These are phyloP conservation scores for Acrobasis consociella DNA, from an alignment of 2,888 invertebrate genomes.

Conservation along the genomic window DNA sequence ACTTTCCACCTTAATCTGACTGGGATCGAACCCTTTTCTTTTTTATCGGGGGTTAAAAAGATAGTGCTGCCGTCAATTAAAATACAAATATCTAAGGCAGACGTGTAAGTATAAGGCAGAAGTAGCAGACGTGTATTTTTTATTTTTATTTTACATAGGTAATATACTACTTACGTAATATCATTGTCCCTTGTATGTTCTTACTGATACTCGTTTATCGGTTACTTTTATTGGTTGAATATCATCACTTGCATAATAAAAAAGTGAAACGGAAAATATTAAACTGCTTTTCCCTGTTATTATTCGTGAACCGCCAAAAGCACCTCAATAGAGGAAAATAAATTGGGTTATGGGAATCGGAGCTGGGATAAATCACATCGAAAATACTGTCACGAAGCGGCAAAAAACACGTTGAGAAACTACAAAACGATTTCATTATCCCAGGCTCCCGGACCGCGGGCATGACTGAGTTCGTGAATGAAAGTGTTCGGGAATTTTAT, in stretches of 20 bases:
- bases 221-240: neutral
- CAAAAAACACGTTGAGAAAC: conserved; percentile 71
- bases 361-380: conserved; percentile 72
- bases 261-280: conserved; percentile 21
- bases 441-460: conserved; percentile 48
- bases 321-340: conserved; percentile 57
- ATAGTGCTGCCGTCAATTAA: too few relatives aligned
- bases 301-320: conserved; percentile 49
- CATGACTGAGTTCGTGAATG: conserved; percentile 58
- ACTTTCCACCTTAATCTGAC: too few relatives aligned
- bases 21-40: too few relatives aligned
- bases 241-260: neutral
- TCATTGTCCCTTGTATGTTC: too few relatives aligned
- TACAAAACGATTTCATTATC: conserved; percentile 67
- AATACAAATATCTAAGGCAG: too few relatives aligned
- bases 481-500: conserved; percentile 35
- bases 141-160: too few relatives aligned
- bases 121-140: too few relatives aligned
- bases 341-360: conserved; percentile 76
- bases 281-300: conserved; percentile 27
- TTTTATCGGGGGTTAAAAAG: too few relatives aligned
- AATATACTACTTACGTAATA: too few relatives aligned
- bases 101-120: too few relatives aligned
- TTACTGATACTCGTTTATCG: too few relatives aligned
- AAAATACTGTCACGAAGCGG: conserved; percentile 74